Evolutionary conservation across 2,888 invertebrate genomes (phyloP), one percentile per base, ranked within the genome.

Genomic region (Agelastica alni): DNA sequence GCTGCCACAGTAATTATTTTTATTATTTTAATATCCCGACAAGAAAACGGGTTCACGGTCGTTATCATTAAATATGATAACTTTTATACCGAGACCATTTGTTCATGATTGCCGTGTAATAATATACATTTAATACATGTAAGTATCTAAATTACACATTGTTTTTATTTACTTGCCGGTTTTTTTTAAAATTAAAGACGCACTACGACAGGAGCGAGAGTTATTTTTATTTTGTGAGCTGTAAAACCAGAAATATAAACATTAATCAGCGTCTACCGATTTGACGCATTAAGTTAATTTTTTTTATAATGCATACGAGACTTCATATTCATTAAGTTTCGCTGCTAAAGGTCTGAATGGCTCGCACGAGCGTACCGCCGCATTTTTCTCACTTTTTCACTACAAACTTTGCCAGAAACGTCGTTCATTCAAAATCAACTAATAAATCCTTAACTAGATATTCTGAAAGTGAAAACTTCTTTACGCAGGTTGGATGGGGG

Each of bases 11-110:
- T 76, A 75, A 75, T 75, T 75, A 75, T 75, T 75, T 75, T 75
- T 76, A 74, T 75, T 75, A 75, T 75, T 76, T 75, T 75, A 75
- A 75, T 75, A 75, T 73, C 70, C 72, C 73, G 70, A 68, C 70
- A 73, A 74, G 74, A 73, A 72, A 74, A 75, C 75, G 75, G 75
- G 77, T 76, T 76, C 77, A 77, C 65, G 77, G 77, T 73, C 77
- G 73, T 75, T 75, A 75, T 74, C 76, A 76, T 77, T 77, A 77
- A 76, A 76, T 76, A 76, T 76, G 74, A 75, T 76, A 76, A 76
- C 74, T 76, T 76, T 76, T 76, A 75, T 75, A 70, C 70, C 68
- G 69, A 68, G 69, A 70, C 71, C 72, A 69, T 72, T 72, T 69
- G 71, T 69, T 69, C 70, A 72, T 74, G 75, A 75, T 76, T 75